Evolutionary conservation across 2,797 vertebrate species (phyloP).

Genomic region (Paedocypris micromegethes): DNA sequence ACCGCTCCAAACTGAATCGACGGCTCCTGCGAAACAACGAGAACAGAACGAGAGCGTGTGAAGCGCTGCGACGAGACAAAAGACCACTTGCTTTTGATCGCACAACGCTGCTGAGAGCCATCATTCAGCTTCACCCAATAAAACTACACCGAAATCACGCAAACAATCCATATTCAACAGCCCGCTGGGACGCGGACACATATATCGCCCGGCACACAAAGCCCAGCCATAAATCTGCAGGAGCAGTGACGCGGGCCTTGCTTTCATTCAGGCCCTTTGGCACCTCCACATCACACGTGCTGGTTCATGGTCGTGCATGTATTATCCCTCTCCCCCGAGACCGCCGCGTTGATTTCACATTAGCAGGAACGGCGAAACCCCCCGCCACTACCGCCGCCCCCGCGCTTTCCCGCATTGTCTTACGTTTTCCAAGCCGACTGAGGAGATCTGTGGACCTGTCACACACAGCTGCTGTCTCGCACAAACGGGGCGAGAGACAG

Average conservation of each 20-base stretch:
- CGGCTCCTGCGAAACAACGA: too few relatives aligned
- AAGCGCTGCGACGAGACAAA: too few relatives aligned
- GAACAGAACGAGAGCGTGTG: too few relatives aligned
- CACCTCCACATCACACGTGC: constrained; percentile 36
- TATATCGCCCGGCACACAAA: constrained; percentile 45
- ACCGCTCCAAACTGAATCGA: too few relatives aligned
- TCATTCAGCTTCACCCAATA: not conserved
- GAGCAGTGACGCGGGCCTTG: constrained; percentile 53
- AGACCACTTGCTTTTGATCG: too few relatives aligned
- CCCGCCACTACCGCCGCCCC: constrained; percentile 27
- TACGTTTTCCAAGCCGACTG: constrained; percentile 16
- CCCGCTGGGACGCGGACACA: constrained; percentile 47
- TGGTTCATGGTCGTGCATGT: constrained; percentile 59
- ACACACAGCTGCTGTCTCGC: constrained; percentile 33
- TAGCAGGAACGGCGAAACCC: constrained; percentile 57
- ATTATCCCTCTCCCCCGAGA: constrained; percentile 63
- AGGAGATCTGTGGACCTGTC: constrained; percentile 36
- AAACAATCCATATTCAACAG: constrained; percentile 27
- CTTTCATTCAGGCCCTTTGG: constrained; percentile 45
- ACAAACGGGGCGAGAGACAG: constrained; percentile 20
- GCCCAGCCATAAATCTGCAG: constrained; percentile 55
- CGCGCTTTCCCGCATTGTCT: constrained; percentile 29
- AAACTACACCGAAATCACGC: not conserved
- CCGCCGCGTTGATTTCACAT: constrained; percentile 62
- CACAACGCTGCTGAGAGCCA: not conserved